These are phyloP conservation scores for Acipenser oxyrinchus DNA, from an alignment of 2,797 vertebrate species.

Conservation along the genomic window DNA sequence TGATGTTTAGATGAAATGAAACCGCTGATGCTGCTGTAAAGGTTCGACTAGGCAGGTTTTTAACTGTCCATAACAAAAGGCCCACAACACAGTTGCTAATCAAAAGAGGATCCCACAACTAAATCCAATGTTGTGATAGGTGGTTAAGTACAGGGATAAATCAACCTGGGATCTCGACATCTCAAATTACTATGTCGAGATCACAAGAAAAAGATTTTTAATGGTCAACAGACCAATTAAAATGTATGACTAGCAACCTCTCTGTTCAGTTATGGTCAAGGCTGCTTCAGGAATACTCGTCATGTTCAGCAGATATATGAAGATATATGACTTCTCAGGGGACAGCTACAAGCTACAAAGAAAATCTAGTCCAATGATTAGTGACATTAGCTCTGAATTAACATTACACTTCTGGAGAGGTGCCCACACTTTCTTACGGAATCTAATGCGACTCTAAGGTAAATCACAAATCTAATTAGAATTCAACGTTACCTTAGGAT, in stretches of 20 bases:
- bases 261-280: constrained; percentile 58
- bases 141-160: too few relatives aligned
- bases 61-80: too few relatives aligned
- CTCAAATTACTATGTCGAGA: too few relatives aligned
- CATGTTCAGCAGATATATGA: constrained; percentile 52
- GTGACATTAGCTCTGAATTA: not conserved
- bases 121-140: too few relatives aligned
- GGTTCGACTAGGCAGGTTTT: too few relatives aligned
- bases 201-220: too few relatives aligned
- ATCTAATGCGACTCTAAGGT: not conserved
- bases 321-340: constrained; percentile 74
- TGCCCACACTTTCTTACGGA: not conserved
- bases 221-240: constrained; percentile 17
- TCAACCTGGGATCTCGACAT: too few relatives aligned
- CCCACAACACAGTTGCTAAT: too few relatives aligned
- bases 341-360: constrained; percentile 54
- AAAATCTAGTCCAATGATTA: constrained; percentile 16
- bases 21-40: too few relatives aligned
- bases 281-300: constrained; percentile 58
- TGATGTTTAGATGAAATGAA: too few relatives aligned
- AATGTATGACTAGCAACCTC: constrained; percentile 39
- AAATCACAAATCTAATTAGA: not conserved
- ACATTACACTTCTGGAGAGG: not conserved
- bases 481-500: constrained; percentile 50
- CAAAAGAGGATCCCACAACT: too few relatives aligned